These are phyloP conservation scores for Danionella dracula DNA, from an alignment of 2,797 vertebrate genomes.

Conservation along the genomic window DNA sequence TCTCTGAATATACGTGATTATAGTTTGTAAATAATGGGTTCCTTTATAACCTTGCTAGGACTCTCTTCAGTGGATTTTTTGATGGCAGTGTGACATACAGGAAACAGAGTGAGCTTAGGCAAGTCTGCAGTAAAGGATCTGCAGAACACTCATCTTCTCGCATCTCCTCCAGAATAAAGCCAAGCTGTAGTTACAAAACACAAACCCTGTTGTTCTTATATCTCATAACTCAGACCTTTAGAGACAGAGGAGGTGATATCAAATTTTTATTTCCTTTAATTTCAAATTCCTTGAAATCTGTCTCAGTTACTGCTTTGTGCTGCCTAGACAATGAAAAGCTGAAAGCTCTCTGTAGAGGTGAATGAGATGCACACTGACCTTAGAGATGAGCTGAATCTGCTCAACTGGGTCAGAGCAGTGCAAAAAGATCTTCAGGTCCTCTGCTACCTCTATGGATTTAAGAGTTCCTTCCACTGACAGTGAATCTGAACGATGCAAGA, in stretches of 20 bases:
- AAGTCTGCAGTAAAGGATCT: conserved; percentile 65
- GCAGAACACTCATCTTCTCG: conserved; percentile 44
- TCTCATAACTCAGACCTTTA: background rate
- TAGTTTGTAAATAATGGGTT: too few relatives aligned
- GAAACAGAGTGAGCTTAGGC: conserved; percentile 74
- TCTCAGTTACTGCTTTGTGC: too few relatives aligned
- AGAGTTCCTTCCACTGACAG: conserved; percentile 67
- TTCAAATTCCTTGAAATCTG: too few relatives aligned
- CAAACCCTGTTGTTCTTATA: too few relatives aligned
- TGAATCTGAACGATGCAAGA: conserved; percentile 48
- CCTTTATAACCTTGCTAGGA: conserved; percentile 79
- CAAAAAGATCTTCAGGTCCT: conserved; percentile 74
- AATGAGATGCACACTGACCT: conserved; percentile 74
- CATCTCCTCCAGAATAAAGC: conserved; percentile 71
- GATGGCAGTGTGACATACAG: conserved; percentile 72
- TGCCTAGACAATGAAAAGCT: too few relatives aligned
- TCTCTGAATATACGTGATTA: too few relatives aligned
- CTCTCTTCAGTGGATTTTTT: conserved; percentile 87
- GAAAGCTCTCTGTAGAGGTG: too few relatives aligned
- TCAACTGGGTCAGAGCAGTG: conserved; percentile 77
- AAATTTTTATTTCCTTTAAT: too few relatives aligned
- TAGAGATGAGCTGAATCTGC: conserved; percentile 85
- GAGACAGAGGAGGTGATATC: too few relatives aligned
- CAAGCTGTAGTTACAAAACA: conserved; percentile 64
- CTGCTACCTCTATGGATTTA: conserved; percentile 69